Percentiles rank a stretch among this genome's conserved stretches.
Conservation (phyloP, 2,113 vertebrate genomes). For the Edolisoma coerulescens region DNA sequence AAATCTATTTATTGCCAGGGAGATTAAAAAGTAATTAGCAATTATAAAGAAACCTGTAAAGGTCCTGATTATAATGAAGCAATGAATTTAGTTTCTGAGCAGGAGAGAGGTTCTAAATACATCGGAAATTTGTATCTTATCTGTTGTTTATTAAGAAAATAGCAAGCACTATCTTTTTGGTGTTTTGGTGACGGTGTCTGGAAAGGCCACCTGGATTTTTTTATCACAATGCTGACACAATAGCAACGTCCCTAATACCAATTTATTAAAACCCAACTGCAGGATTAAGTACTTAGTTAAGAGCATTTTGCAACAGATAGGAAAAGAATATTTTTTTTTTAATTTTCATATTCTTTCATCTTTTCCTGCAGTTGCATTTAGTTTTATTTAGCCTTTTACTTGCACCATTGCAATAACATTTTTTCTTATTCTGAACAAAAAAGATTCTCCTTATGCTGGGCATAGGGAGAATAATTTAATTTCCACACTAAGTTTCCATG, state of each 20-base stretch:
- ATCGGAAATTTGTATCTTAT: not conserved
- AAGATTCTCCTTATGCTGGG: no score
- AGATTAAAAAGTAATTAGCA: constrained; percentile 71
- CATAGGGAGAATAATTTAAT: not conserved
- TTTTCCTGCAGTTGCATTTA: not conserved
- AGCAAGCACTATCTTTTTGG: not conserved
- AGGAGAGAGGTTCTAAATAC: not conserved
- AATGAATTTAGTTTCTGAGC: constrained; percentile 38
- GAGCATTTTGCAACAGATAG: not conserved
- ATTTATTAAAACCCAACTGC: not conserved
- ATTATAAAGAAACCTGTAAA: constrained; percentile 61
- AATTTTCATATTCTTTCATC: not conserved
- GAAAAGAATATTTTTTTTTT: not conserved
- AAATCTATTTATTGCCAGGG: constrained; percentile 67
- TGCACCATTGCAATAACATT: not conserved
- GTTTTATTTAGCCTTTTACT: not conserved
- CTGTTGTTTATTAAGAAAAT: constrained; percentile 17
- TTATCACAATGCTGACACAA: not conserved
- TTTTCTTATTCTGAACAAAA: not conserved
- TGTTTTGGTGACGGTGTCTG: not conserved
- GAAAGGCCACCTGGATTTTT: not conserved
- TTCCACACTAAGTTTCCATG: not conserved
- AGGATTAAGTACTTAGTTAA: constrained; percentile 14
- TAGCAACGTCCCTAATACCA: not conserved
- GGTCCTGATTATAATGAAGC: constrained; percentile 25